Percentiles rank a stretch among this genome's conserved stretches.
Evolutionary conservation across 2,113 vertebrate species (phyloP).

Genomic region (Jacana jacana): DNA sequence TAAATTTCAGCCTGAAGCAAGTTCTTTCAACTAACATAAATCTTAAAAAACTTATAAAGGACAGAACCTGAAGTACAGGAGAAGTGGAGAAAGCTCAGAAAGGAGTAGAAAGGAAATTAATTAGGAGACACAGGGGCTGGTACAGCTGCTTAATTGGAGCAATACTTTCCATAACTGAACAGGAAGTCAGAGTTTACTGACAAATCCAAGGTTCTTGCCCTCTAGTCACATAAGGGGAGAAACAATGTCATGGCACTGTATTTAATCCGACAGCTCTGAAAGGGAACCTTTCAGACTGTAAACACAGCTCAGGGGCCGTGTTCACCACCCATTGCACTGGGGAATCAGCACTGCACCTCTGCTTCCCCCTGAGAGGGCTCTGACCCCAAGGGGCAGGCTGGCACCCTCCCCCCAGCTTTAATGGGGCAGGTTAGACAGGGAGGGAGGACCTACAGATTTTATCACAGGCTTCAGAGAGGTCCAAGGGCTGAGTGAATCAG

Average conservation of each 20-base stretch:
- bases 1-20: not conserved
- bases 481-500: not conserved
- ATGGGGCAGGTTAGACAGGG: not conserved
- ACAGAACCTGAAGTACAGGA: not conserved
- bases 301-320: not conserved
- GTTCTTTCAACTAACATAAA: not conserved
- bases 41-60: not conserved
- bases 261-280: not conserved
- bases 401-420: not conserved
- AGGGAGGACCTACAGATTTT: not conserved
- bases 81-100: not conserved
- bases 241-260: not conserved
- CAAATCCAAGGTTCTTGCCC: constrained; percentile 1
- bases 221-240: not conserved
- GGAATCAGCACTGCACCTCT: not conserved
- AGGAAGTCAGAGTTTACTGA: not conserved
- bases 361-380: not conserved
- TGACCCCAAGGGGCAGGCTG: not conserved
- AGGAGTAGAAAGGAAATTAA: constrained; percentile 16
- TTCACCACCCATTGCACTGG: not conserved
- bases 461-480: not conserved
- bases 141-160: not conserved
- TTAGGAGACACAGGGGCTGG: not conserved
- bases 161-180: not conserved
- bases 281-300: not conserved